phyloP scores from a whole-genome alignment of 2,888 invertebrate species.

The Mycalesis mineus region DNA sequence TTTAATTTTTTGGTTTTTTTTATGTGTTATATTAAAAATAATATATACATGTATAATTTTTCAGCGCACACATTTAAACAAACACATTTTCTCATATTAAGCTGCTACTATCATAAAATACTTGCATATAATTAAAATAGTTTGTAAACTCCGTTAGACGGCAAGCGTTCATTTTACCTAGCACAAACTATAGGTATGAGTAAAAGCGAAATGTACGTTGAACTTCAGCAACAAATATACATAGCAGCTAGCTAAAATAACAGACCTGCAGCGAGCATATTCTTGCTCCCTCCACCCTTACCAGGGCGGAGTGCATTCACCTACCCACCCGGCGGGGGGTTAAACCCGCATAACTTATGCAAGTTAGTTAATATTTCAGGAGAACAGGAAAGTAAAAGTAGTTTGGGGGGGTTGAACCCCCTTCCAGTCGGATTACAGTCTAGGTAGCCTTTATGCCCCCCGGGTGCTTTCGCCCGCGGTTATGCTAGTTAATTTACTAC shows the following conservation, averaged over 20 bases:
- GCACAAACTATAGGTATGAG: background rate
- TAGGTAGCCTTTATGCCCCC: constrained; percentile 23
- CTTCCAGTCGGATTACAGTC: constrained; percentile 28
- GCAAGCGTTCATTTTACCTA: background rate
- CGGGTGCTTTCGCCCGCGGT: constrained; percentile 23
- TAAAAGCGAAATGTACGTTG: constrained; percentile 34
- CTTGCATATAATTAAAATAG: background rate
- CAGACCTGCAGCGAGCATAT: constrained; percentile 28
- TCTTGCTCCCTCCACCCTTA: constrained; percentile 8
- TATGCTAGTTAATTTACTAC: constrained; percentile 22
- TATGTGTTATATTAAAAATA: no score
- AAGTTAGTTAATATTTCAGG: constrained; percentile 72
- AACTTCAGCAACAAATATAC: constrained; percentile 32
- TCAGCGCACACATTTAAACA: no score
- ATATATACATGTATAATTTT: no score
- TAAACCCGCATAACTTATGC: constrained; percentile 59
- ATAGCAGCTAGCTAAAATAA: constrained; percentile 35
- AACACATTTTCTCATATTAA: no score
- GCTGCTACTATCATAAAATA: no score
- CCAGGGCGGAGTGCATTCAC: constrained; percentile 52
- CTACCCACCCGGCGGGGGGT: constrained; percentile 34
- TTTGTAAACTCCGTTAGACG: background rate
- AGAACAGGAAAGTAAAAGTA: constrained; percentile 66
- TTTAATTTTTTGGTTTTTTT: no score
- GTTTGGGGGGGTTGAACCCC: constrained; percentile 17